Conservation (phyloP, 2,888 invertebrate genomes). For the Pyralis farinalis region DNA sequence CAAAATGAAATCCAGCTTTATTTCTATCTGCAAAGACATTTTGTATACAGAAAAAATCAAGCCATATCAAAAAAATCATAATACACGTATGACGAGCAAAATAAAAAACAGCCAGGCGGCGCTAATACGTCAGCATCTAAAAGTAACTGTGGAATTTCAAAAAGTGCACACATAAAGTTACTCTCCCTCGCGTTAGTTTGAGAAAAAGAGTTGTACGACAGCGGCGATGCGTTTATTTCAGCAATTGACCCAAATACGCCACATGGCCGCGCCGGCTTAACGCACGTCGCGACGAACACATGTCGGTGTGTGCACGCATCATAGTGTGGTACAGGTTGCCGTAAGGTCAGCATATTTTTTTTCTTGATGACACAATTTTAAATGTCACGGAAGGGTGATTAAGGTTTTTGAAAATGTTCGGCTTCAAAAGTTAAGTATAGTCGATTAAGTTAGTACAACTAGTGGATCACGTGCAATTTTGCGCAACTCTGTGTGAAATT, state of each 20-base stretch:
- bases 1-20: too few species aligned
- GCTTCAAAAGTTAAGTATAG: neutral
- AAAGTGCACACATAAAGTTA: slow-evolving; percentile 20
- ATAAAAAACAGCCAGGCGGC: slow-evolving; percentile 8
- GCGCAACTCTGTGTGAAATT: too few species aligned
- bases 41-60: too few species aligned
- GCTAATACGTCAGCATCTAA: slow-evolving; percentile 17
- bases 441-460: too few species aligned
- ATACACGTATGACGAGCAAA: slow-evolving; percentile 8
- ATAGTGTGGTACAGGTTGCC: slow-evolving; percentile 26
- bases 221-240: slow-evolving; percentile 57
- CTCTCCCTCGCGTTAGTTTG: slow-evolving; percentile 39
- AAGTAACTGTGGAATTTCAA: slow-evolving; percentile 25
- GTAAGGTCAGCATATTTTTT: slow-evolving; percentile 10
- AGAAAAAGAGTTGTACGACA: slow-evolving; percentile 38
- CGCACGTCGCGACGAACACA: slow-evolving; percentile 34
- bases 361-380: slow-evolving; percentile 9
- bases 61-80: too few species aligned
- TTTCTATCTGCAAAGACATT: too few species aligned
- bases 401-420: slow-evolving; percentile 1
- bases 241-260: slow-evolving; percentile 73
- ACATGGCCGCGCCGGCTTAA: slow-evolving; percentile 58
- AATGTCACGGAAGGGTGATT: slow-evolving; percentile 9
- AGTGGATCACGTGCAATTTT: too few species aligned
- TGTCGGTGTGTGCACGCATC: slow-evolving; percentile 30